Conservation (phyloP, 2,113 vertebrate species). For the Cygnus atratus region DNA sequence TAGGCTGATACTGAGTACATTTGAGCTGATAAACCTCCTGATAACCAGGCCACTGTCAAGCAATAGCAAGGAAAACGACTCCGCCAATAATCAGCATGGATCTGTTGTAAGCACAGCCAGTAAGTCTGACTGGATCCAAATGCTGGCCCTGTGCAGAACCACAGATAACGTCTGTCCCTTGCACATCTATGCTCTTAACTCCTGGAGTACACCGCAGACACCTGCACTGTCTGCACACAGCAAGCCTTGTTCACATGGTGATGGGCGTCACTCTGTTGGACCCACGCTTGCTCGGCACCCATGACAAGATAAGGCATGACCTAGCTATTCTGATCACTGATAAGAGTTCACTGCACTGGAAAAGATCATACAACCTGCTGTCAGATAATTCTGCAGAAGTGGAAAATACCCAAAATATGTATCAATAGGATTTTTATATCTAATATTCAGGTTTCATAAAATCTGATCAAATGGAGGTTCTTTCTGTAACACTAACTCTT, state of each 20-base stretch:
- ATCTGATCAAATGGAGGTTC: background rate
- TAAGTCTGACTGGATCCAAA: background rate
- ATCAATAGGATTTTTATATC: background rate
- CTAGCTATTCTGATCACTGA: background rate
- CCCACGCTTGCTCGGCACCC: background rate
- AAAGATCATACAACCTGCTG: background rate
- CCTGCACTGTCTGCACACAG: background rate
- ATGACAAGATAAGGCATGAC: background rate
- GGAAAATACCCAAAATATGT: background rate
- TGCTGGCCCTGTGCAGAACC: background rate
- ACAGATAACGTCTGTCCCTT: fast-evolving
- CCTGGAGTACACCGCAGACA: background rate
- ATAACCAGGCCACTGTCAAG: background rate
- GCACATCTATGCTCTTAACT: fast-evolving
- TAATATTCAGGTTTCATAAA: background rate
- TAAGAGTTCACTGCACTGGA: background rate
- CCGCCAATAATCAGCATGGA: background rate
- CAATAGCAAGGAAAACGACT: background rate
- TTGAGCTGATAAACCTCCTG: background rate
- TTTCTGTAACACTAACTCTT: background rate
- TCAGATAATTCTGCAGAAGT: background rate
- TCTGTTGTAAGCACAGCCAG: background rate
- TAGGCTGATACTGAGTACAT: background rate
- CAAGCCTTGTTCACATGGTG: background rate
- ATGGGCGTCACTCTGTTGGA: background rate